A percentile compares a stretch with the other conserved stretches of the same genome.
These are phyloP conservation scores for Patella caerulea DNA, from an alignment of 2,888 invertebrate species.

Conservation along the genomic window DNA sequence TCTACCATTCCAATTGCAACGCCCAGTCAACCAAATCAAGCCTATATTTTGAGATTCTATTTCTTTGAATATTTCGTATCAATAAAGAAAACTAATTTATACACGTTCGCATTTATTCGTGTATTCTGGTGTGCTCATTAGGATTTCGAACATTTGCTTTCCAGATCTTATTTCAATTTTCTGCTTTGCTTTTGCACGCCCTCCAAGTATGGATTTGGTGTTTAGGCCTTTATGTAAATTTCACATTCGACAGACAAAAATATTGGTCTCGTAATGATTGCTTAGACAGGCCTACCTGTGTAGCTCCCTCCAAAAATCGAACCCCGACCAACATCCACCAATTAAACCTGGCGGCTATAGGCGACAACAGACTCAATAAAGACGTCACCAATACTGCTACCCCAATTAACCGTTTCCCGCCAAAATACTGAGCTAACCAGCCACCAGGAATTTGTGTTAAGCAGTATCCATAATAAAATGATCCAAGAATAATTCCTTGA, in stretches of 20 bases:
- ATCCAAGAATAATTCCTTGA: slow-evolving; percentile 55
- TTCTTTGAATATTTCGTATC: no score
- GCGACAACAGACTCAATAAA: slow-evolving; percentile 84
- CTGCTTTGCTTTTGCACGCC: no score
- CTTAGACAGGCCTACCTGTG: slow-evolving; percentile 77
- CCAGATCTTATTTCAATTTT: no score
- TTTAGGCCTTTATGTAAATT: neutral
- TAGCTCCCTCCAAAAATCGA: slow-evolving; percentile 84
- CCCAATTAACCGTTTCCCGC: slow-evolving; percentile 86
- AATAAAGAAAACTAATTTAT: no score
- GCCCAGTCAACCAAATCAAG: no score
- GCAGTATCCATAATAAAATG: slow-evolving; percentile 63
- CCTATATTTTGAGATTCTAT: no score
- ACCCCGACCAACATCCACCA: slow-evolving; percentile 80
- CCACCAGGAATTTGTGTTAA: slow-evolving; percentile 56
- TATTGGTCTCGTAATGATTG: no score
- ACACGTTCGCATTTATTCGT: no score
- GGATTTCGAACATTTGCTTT: no score
- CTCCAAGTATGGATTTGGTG: neutral
- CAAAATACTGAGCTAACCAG: slow-evolving; percentile 81
- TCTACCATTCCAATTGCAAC: no score
- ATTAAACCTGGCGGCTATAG: slow-evolving; percentile 80
- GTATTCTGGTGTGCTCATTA: no score
- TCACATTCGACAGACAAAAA: neutral
- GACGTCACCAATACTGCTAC: slow-evolving; percentile 86